These are phyloP conservation scores for Cecropterus lyciades DNA, from an alignment of 1,140 invertebrate genomes.

Conservation along the genomic window DNA sequence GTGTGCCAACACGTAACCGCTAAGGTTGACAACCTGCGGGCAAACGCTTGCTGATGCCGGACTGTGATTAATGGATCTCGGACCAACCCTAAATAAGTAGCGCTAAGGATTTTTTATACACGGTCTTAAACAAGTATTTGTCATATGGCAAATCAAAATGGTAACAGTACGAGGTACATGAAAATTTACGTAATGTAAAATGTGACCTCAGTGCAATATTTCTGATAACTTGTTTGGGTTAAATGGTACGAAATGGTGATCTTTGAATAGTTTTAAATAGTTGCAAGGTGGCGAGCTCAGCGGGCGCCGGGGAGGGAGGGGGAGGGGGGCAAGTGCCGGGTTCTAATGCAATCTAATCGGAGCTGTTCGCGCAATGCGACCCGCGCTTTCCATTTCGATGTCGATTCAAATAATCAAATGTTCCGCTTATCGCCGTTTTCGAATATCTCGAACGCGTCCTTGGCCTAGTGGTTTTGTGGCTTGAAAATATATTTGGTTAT, in stretches of 20 bases:
- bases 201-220: too few relatives aligned
- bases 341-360: constrained; percentile 24
- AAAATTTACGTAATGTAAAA: too few relatives aligned
- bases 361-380: constrained; percentile 28
- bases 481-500: constrained; percentile 13
- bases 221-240: too few relatives aligned
- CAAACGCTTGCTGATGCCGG: not conserved
- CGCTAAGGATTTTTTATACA: too few relatives aligned
- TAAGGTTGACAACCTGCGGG: constrained; percentile 15
- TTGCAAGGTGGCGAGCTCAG: not conserved
- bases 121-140: too few relatives aligned
- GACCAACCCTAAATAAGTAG: too few relatives aligned
- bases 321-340: not conserved
- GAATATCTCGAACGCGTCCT: constrained; percentile 36
- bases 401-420: constrained; percentile 44
- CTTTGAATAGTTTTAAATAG: not conserved
- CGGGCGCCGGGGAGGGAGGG: not conserved
- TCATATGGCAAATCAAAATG: too few relatives aligned
- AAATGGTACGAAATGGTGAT: not conserved
- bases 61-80: too few relatives aligned
- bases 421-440: constrained; percentile 37
- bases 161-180: too few relatives aligned
- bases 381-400: constrained; percentile 44
- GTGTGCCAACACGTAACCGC: constrained; percentile 43
- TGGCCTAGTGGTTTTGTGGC: constrained; percentile 32